Percentiles rank a stretch among this genome's conserved stretches.
These are phyloP conservation scores for Porphyrio hochstetteri DNA, from an alignment of 2,113 vertebrate genomes.

Conservation along the genomic window DNA sequence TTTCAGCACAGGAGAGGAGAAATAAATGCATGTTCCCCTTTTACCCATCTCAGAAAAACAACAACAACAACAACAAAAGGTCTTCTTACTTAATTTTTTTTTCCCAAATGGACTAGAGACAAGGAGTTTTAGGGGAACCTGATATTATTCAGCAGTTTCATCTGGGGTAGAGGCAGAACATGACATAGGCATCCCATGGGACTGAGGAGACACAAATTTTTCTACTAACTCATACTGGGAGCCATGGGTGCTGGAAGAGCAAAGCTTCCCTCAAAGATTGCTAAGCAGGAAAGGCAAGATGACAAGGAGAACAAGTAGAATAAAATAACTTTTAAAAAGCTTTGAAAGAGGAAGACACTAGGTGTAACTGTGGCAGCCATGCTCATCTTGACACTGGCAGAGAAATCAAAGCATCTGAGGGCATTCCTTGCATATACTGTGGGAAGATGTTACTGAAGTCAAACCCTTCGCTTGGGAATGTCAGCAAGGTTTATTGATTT, in stretches of 20 bases:
- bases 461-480: not conserved
- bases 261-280: not conserved
- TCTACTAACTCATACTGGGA: not conserved
- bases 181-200: not conserved
- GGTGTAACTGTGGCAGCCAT: rapidly evolving
- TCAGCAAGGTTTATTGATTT: not conserved
- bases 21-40: not conserved
- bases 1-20: not conserved
- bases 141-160: not conserved
- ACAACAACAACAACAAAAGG: too few relatives aligned
- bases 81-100: not conserved
- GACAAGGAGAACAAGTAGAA: not conserved
- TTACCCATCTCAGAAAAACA: not conserved
- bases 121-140: not conserved
- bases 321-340: not conserved
- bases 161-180: not conserved
- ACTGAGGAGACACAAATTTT: not conserved
- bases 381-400: not conserved
- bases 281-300: not conserved
- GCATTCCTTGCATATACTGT: not conserved
- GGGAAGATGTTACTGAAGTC: not conserved
- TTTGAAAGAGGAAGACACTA: not conserved
- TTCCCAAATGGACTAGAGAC: not conserved
- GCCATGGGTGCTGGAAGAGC: not conserved
- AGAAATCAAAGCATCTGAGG: not conserved